phyloP scores from a whole-genome alignment of 1,140 invertebrate species.

The Chrysomallon squamiferum region DNA sequence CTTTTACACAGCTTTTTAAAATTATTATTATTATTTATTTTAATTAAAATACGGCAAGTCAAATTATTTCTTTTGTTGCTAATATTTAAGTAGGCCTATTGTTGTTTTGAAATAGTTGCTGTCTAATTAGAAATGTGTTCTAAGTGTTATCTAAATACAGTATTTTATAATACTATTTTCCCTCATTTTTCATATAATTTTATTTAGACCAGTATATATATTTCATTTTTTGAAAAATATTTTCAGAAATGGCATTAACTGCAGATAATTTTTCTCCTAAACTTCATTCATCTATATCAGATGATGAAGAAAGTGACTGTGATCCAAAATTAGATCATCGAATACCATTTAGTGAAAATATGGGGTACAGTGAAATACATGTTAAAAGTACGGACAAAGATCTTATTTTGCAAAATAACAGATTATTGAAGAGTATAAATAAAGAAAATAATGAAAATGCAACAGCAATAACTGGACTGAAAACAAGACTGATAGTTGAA shows the following conservation, averaged over 20 bases:
- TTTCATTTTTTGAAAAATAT: constrained; percentile 4
- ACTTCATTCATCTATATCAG: neutral
- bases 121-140: too few species aligned
- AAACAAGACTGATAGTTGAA: constrained; percentile 6
- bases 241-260: constrained; percentile 18
- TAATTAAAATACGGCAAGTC: too few species aligned
- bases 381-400: neutral
- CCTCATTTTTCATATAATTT: too few species aligned
- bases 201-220: too few species aligned
- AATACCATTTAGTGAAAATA: constrained; percentile 29
- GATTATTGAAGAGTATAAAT: neutral
- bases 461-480: constrained; percentile 7
- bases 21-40: too few species aligned
- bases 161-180: too few species aligned
- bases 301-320: constrained; percentile 14
- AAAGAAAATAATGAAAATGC: constrained; percentile 26
- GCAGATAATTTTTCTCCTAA: constrained; percentile 3
- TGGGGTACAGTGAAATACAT: constrained; percentile 10
- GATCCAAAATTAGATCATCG: constrained; percentile 11
- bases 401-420: too few species aligned
- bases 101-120: too few species aligned
- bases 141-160: too few species aligned
- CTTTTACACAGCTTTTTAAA: too few species aligned
- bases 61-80: too few species aligned
- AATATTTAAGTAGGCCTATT: too few species aligned